Conservation (phyloP, 2,888 invertebrate genomes). For the Mycalesis mineus region DNA sequence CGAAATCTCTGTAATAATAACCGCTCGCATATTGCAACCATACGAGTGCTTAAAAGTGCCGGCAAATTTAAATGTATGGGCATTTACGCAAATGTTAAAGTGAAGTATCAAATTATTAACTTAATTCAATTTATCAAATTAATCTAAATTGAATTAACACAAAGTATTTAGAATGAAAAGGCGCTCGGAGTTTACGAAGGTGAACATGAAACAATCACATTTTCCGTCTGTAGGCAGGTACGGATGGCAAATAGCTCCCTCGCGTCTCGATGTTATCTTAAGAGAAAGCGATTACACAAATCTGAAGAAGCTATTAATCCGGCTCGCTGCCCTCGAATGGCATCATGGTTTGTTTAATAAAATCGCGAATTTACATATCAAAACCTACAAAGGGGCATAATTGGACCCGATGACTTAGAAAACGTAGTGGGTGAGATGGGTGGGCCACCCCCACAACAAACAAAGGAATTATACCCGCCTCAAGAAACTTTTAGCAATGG, state of each 20-base stretch:
- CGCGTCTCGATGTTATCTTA: conserved; percentile 72
- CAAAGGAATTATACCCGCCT: conserved; percentile 79
- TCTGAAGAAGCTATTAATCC: conserved; percentile 78
- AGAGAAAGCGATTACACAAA: conserved; percentile 78
- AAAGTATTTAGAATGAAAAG: conserved; percentile 4
- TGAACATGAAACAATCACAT: conserved; percentile 31
- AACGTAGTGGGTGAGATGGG: conserved; percentile 72
- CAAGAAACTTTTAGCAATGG: conserved; percentile 80
- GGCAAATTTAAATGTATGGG: not conserved
- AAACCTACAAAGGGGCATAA: conserved; percentile 79
- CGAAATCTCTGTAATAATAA: conserved; percentile 37
- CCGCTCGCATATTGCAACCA: conserved; percentile 17
- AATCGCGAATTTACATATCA: conserved; percentile 79
- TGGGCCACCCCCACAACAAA: conserved; percentile 71
- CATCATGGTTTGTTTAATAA: conserved; percentile 79
- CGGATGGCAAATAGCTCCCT: conserved; percentile 59
- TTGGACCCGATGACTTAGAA: conserved; percentile 79
- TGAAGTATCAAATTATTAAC: not conserved
- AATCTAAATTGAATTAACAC: conserved; percentile 5
- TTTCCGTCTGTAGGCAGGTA: conserved; percentile 32
- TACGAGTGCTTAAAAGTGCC: not conserved
- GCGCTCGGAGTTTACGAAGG: conserved; percentile 26
- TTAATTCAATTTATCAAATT: not conserved
- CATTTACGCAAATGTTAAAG: not conserved
- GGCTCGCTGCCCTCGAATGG: conserved; percentile 76